Evolutionary conservation across 2,888 invertebrate genomes (phyloP), one percentile per base, ranked within the genome.

Genomic region (Macrophya alboannulata): DNA sequence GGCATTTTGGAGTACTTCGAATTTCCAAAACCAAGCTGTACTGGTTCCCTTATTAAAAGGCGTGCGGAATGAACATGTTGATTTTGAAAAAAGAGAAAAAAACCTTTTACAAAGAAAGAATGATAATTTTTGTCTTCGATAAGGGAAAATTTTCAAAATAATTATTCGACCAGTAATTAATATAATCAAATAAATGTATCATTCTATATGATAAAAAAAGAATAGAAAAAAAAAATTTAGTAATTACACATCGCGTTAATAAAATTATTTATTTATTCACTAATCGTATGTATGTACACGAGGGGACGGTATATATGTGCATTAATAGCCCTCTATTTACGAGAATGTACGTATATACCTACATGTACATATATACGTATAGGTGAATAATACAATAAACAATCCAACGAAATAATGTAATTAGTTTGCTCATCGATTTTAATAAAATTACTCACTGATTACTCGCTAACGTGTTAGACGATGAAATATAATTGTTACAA

Each of bases 391-490:
- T 31, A 15, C 6, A 17, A 68, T 68, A 37, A 37, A 37, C 68
- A 68, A 68, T 68, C 37, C 10, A 37, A 37, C 68, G 4, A 8
- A 68, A n/a, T n/a, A 31, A 68, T 5, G 68, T 17, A 37, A 68
- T 68, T 68, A 68, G 68, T 68, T 68, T 68, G 25, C 15, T 68
- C 15, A 17, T 8, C 68, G 17, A 68, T 68, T 68, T 68, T 17
- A 31, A 68, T 37, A 68, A 68, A 68, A 68, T 68, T 68, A 68
- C 68, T 68, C 68, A 12, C 68, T 68, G 68, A 68, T 68, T 68
- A 68, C 68, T 37, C 8, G 68, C 68, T 25, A 62, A 55, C 55
- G 17, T 55, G 55, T 55, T 55, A 55, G 55, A 55, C n/a, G n/a
- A 8, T 55, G 55, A 55, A 55, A n/a, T 55, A 55, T 31, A 31